Conservation (phyloP, 2,797 vertebrate genomes). For the Pitangus sulphuratus region DNA sequence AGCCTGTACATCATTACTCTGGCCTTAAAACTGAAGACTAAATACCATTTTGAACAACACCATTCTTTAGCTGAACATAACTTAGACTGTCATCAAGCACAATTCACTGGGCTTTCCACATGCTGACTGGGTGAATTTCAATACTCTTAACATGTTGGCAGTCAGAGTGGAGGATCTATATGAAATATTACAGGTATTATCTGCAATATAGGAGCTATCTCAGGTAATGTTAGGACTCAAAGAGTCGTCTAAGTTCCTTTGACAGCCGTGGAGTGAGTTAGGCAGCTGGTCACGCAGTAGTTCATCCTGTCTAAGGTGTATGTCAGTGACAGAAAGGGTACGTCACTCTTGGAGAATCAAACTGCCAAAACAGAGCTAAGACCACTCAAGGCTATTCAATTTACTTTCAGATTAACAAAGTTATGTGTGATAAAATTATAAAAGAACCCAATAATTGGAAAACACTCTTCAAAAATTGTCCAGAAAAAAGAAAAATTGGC, state of each 20-base stretch:
- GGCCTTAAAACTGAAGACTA: neutral
- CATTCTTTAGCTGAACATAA: neutral
- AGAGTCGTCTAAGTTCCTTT: neutral
- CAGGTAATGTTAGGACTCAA: neutral
- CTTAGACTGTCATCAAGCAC: neutral
- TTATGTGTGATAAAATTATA: neutral
- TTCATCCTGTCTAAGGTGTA: neutral
- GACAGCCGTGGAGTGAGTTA: neutral
- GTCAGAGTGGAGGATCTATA: neutral
- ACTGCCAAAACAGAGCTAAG: neutral
- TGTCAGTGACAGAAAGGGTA: neutral
- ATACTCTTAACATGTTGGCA: neutral
- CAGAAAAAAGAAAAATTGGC: neutral
- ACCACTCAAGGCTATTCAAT: neutral
- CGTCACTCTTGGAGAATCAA: neutral
- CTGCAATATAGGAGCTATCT: neutral
- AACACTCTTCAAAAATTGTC: neutral
- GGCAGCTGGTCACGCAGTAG: neutral
- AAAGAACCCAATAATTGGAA: neutral
- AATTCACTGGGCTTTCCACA: neutral
- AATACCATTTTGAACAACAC: neutral
- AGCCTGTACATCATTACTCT: neutral
- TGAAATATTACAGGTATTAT: neutral
- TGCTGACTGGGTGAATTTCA: neutral
- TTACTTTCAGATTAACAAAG: neutral